Evolutionary conservation across 2,113 vertebrate species (phyloP).

Genomic region (Plectropomus leopardus): DNA sequence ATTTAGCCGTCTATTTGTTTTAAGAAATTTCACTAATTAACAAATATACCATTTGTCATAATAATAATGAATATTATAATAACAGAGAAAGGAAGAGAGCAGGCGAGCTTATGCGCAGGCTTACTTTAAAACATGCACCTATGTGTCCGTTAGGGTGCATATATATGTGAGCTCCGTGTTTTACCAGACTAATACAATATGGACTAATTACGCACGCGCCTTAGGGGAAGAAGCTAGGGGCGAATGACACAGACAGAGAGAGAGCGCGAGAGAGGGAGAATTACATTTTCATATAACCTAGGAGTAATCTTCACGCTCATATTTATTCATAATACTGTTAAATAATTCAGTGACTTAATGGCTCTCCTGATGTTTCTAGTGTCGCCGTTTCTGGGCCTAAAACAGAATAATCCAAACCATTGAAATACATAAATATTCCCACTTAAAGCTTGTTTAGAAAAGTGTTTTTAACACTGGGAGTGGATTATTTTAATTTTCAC

Average conservation of each 20-base stretch:
- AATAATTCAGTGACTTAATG: conserved; percentile 56
- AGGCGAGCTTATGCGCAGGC: neutral
- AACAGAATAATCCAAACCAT: conserved; percentile 26
- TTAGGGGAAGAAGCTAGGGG: neutral
- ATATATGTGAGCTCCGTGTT: conserved; percentile 30
- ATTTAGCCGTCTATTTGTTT: too few species aligned
- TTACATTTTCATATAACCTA: conserved; percentile 50
- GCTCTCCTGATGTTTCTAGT: conserved; percentile 36
- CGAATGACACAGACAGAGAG: neutral
- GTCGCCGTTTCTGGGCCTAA: conserved; percentile 12
- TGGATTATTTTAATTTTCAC: neutral
- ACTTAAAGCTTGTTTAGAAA: conserved; percentile 3
- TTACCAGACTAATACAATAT: conserved; percentile 44
- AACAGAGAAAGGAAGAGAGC: neutral
- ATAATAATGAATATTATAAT: neutral
- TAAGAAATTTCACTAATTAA: neutral
- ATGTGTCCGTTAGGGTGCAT: conserved; percentile 2
- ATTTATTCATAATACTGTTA: conserved; percentile 49
- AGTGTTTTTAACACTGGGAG: conserved; percentile 12
- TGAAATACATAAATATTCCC: conserved; percentile 32
- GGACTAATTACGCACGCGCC: conserved; percentile 46
- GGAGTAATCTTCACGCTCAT: conserved; percentile 46
- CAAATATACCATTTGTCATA: neutral
- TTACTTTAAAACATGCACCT: conserved; percentile 4
- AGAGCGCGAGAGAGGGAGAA: neutral